phyloP scores from a whole-genome alignment of 2,888 invertebrate species.

The Diplazon laetatorius region DNA sequence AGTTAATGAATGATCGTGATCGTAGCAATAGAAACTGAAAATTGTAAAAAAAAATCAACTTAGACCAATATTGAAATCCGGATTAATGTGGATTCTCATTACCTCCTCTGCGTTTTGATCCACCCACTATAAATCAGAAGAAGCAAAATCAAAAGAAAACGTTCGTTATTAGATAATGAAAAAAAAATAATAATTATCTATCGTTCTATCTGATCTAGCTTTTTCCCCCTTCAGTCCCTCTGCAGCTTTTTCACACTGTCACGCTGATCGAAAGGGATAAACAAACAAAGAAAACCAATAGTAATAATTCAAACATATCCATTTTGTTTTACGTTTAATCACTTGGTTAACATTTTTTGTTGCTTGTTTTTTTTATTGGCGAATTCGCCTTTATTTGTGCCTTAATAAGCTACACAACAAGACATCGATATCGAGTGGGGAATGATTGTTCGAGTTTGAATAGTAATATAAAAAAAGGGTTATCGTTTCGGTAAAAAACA shows the following conservation, averaged over 20 bases:
- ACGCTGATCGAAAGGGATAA: slow-evolving; percentile 22
- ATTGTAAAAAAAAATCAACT: slow-evolving; percentile 62
- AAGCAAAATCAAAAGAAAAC: slow-evolving; percentile 68
- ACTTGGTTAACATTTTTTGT: slow-evolving; percentile 31
- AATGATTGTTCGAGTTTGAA: slow-evolving; percentile 32
- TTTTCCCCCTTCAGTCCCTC: background rate
- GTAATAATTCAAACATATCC: too few species aligned
- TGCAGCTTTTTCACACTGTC: background rate
- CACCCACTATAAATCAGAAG: slow-evolving; percentile 85
- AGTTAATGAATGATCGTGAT: slow-evolving; percentile 50
- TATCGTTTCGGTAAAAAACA: background rate
- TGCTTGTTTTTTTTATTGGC: slow-evolving; percentile 32
- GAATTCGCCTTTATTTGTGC: slow-evolving; percentile 58
- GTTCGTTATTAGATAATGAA: slow-evolving; percentile 61
- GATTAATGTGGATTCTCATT: slow-evolving; percentile 78
- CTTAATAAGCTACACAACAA: slow-evolving; percentile 59
- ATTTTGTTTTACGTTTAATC: slow-evolving; percentile 34
- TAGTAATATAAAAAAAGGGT: slow-evolving; percentile 32
- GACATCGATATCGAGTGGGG: slow-evolving; percentile 31
- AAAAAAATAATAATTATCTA: slow-evolving; percentile 30
- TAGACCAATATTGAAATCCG: slow-evolving; percentile 67
- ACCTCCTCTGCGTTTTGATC: slow-evolving; percentile 88
- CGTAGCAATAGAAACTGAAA: slow-evolving; percentile 49
- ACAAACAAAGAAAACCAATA: slow-evolving; percentile 32
- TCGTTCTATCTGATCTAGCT: background rate